Percentiles rank a stretch among this genome's conserved stretches.
Evolutionary conservation across 2,888 invertebrate genomes (phyloP).

Genomic region (Aphrophora alni): DNA sequence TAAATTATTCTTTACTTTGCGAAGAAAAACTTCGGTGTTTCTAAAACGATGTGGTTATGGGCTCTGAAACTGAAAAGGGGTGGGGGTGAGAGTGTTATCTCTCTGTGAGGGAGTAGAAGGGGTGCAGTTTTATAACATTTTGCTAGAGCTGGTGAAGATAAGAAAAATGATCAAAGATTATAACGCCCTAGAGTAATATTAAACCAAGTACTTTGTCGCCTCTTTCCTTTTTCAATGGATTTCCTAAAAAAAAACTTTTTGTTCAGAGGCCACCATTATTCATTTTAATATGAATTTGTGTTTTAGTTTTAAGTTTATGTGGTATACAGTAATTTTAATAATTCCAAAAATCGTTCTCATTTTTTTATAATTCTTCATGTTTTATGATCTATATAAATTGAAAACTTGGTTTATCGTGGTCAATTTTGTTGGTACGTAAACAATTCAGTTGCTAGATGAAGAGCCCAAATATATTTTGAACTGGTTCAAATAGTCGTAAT

Average conservation of each 20-base stretch:
- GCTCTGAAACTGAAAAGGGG: conserved; percentile 25
- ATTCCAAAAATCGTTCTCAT: too few relatives aligned
- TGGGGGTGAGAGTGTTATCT: conserved; percentile 21
- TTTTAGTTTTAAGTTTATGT: too few relatives aligned
- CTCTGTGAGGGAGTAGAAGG: conserved; percentile 1
- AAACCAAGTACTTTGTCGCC: not conserved
- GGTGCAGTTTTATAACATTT: conserved; percentile 30
- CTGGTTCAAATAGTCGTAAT: too few relatives aligned
- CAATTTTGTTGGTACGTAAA: too few relatives aligned
- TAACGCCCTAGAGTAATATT: conserved; percentile 28
- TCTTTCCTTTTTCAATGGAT: not conserved
- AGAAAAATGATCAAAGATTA: conserved; percentile 35
- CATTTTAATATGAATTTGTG: not conserved
- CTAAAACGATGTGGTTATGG: conserved; percentile 38
- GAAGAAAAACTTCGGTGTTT: conserved; percentile 13
- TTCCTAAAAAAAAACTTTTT: conserved; percentile 2
- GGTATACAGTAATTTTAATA: too few relatives aligned
- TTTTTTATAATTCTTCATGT: too few relatives aligned
- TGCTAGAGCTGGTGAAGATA: conserved; percentile 24
- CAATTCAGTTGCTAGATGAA: too few relatives aligned
- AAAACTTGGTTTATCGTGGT: too few relatives aligned
- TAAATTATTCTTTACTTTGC: conserved; percentile 37
- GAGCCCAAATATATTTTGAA: too few relatives aligned
- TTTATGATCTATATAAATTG: too few relatives aligned
- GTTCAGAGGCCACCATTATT: not conserved